Percentiles rank a stretch among this genome's conserved stretches.
These are phyloP conservation scores for Hydrolagus colliei DNA, from an alignment of 2,797 vertebrate species.

Conservation along the genomic window DNA sequence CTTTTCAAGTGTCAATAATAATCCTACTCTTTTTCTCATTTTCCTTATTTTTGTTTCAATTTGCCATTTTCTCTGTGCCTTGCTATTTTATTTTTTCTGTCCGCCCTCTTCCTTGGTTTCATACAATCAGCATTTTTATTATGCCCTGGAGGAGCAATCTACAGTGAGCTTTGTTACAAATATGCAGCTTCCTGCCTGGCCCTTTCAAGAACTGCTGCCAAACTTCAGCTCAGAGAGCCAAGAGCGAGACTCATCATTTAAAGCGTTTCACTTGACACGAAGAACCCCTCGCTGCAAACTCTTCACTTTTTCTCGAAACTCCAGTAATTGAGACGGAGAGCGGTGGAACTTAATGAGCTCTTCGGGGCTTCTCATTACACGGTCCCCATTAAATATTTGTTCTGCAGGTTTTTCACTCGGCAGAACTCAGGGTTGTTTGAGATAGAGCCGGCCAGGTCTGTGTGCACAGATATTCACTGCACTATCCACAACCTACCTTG, in stretches of 20 bases:
- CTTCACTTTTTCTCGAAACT: too few relatives aligned
- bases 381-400: too few relatives aligned
- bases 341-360: neutral
- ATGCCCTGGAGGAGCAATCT: slow-evolving; percentile 48
- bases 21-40: slow-evolving; percentile 48
- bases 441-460: too few relatives aligned
- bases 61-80: slow-evolving; percentile 43
- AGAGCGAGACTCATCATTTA: neutral
- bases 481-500: too few relatives aligned
- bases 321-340: neutral
- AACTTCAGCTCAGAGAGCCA: slow-evolving; percentile 31
- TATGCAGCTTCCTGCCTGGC: slow-evolving; percentile 38
- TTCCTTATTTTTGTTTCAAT: slow-evolving; percentile 51
- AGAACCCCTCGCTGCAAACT: too few relatives aligned
- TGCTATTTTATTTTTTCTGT: slow-evolving; percentile 44
- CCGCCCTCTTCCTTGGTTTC: slow-evolving; percentile 35
- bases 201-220: slow-evolving; percentile 40
- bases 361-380: neutral
- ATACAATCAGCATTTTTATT: slow-evolving; percentile 51
- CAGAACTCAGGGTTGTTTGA: too few relatives aligned
- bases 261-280: too few relatives aligned
- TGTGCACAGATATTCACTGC: too few relatives aligned
- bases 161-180: slow-evolving; percentile 39
- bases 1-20: slow-evolving; percentile 44
- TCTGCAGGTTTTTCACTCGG: too few relatives aligned